Conservation (phyloP, 2,113 vertebrate genomes). For the Mugil cephalus region DNA sequence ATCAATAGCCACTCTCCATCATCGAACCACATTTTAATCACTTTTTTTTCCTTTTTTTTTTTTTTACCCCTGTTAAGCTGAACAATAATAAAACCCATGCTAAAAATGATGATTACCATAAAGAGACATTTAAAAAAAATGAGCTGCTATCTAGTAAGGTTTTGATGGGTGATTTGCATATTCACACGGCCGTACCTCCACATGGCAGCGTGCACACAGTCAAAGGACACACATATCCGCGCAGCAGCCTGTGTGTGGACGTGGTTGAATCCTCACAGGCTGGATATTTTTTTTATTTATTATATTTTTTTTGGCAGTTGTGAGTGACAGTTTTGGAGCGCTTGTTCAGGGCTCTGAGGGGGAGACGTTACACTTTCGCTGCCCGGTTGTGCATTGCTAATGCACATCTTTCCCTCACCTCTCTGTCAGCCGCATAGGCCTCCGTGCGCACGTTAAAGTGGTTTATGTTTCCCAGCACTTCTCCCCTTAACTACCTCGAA, state of each 20-base stretch:
- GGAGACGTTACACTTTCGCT: conserved; percentile 25
- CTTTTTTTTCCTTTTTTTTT: no score
- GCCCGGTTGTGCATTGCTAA: conserved; percentile 35
- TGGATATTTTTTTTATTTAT: not conserved
- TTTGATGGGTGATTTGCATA: conserved; percentile 14
- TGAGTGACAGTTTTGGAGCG: conserved; percentile 78
- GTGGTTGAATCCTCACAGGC: conserved; percentile 18
- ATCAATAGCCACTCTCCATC: no score
- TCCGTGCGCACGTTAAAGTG: not conserved
- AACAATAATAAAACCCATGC: no score
- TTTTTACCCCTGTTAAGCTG: no score
- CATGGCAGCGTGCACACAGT: not conserved
- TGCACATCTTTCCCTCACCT: conserved; percentile 39
- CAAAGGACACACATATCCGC: not conserved
- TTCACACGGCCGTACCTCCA: conserved; percentile 3
- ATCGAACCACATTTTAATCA: no score
- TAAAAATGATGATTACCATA: no score
- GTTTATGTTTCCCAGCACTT: not conserved
- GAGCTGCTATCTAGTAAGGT: no score
- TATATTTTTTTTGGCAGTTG: conserved; percentile 27
- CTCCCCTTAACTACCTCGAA: no score
- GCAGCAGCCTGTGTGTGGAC: not conserved
- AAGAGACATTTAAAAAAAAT: no score
- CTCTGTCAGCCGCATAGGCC: not conserved
- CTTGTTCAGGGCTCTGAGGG: conserved; percentile 37